Evolutionary conservation across 2,113 vertebrate genomes (phyloP), one percentile per base, ranked within the genome.

Genomic region (Sebastes schlegelii): DNA sequence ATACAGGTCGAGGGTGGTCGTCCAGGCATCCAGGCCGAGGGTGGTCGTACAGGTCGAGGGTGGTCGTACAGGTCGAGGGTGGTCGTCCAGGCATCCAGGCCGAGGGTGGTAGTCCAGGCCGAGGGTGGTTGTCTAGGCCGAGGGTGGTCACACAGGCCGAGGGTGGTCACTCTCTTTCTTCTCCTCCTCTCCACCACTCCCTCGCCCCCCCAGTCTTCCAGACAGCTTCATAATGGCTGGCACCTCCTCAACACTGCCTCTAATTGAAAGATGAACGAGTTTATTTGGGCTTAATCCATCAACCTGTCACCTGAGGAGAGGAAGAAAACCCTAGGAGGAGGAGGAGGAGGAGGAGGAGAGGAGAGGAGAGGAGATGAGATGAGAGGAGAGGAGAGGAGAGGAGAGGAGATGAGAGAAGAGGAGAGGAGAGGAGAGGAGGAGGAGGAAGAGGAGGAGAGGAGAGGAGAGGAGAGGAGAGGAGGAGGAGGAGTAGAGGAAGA

Each of bases 261-360:
- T 95, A 95, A 95, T 95, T 94, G 93, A 94, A 95, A 94, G 94
- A 95, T 94, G 93, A 96, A 95, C 80, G 86, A 92, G 91, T 96
- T 95, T 95, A 95, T 95, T 95, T 94, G 87, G 89, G 90, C 88
- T 92, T 93, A 94, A 96, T 96, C 94, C 92, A 95, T 95, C 94
- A 95, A 86, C 60, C 87, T 94, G 94, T 93, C 94, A 95, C 90
- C 84, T 83, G 87, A 81, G 79, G 86, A 84, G 88, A 81, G 84
- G 72, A 80, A 80, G 79, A 87, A 85, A 86, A 71, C 79, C 72
- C 68, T 70, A 26, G 79, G 49, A 52, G 67, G 19, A 48, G 69
- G 60, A 26, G 67, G 72, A 71, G 79, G 71, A 23, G 79, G 63
- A 43, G 74, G 43, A 66, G 51, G 43, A 69, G 83, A 76, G 54